Percentiles rank a stretch among this genome's conserved stretches.
Evolutionary conservation across 2,113 vertebrate species (phyloP).

Genomic region (Oreochromis tanganicae): DNA sequence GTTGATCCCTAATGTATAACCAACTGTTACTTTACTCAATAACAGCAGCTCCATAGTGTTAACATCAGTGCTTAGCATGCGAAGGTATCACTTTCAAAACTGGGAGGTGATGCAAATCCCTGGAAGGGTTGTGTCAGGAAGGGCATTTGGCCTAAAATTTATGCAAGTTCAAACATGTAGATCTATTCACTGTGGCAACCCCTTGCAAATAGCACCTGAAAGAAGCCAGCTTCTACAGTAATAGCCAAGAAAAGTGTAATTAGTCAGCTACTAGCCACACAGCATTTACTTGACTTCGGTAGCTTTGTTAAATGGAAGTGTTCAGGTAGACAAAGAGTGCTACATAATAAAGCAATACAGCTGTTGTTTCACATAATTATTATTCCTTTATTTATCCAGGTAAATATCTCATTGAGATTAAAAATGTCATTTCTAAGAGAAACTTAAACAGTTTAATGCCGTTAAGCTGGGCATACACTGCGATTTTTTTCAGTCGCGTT

Average conservation of each 20-base stretch:
- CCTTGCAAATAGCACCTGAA: not conserved
- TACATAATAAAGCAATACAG: not conserved
- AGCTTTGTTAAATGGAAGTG: not conserved
- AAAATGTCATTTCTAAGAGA: not conserved
- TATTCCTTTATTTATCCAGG: not conserved
- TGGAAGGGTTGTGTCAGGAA: not conserved
- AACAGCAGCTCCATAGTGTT: not conserved
- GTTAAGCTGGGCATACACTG: not conserved
- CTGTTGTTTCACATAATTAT: not conserved
- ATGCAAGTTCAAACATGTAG: not conserved
- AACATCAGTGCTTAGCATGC: not conserved
- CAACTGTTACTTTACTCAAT: not conserved
- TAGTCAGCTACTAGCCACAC: not conserved
- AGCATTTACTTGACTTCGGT: not conserved
- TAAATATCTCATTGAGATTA: not conserved
- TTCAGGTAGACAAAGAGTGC: not conserved
- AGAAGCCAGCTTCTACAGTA: not conserved
- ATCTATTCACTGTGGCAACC: not conserved
- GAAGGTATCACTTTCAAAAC: not conserved
- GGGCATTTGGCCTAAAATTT: not conserved
- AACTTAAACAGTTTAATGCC: not conserved
- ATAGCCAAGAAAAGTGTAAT: not conserved
- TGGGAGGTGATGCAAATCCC: not conserved
- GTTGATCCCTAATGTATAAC: not conserved
- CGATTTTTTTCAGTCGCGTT: not conserved